phyloP scores from a whole-genome alignment of 2,797 vertebrate genomes.

The Anguilla marmorata region DNA sequence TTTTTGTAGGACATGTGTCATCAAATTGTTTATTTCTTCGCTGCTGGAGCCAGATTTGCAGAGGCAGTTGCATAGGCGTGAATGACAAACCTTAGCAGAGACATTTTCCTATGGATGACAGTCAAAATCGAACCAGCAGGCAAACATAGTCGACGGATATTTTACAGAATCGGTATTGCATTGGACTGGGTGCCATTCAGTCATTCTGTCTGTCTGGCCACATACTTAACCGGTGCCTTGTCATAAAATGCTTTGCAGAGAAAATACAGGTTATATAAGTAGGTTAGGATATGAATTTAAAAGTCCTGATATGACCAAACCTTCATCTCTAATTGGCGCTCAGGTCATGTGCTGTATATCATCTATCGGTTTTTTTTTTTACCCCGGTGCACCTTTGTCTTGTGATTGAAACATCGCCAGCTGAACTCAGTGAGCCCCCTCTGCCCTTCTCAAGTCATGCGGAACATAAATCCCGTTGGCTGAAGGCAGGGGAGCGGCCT shows the following conservation, averaged over 20 bases:
- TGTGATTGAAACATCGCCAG: slow-evolving; percentile 44
- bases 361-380: slow-evolving; percentile 9
- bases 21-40: background rate
- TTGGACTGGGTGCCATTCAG: background rate
- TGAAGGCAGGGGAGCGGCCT: slow-evolving; percentile 26
- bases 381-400: background rate
- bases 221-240: background rate
- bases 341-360: background rate
- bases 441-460: slow-evolving; percentile 51
- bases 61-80: background rate
- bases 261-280: background rate
- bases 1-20: background rate
- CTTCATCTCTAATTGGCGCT: background rate
- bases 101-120: background rate
- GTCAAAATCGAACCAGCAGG: background rate
- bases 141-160: slow-evolving; percentile 3
- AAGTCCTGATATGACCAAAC: background rate
- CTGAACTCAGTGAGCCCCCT: slow-evolving; percentile 41
- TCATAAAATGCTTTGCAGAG: background rate
- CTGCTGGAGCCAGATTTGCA: background rate
- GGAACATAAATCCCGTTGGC: slow-evolving; percentile 47
- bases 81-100: background rate
- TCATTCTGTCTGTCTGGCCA: background rate
- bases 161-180: background rate
- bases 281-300: background rate